A percentile compares a stretch with the other conserved stretches of the same genome.
phyloP scores from a whole-genome alignment of 1,140 invertebrate species.

The Hypothenemus hampei region DNA sequence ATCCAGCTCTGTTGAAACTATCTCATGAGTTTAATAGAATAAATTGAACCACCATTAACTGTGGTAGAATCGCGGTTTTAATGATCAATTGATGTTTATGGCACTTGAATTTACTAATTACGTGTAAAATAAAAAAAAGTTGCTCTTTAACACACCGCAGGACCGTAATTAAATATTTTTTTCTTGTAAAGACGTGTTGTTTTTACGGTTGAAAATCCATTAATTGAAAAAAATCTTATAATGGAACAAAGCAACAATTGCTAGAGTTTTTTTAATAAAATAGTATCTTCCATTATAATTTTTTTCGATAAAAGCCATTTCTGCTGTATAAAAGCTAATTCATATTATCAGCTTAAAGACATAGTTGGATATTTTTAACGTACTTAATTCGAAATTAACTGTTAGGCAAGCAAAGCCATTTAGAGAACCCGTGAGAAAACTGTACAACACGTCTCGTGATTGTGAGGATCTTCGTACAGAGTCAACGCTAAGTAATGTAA shows the following conservation, averaged over 20 bases:
- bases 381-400: slow-evolving; percentile 23
- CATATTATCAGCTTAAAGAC: not conserved
- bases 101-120: not conserved
- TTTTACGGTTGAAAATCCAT: not conserved
- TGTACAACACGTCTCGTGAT: slow-evolving; percentile 18
- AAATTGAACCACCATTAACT: not conserved
- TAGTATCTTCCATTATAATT: not conserved
- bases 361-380: slow-evolving; percentile 1
- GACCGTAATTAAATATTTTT: slow-evolving; percentile 2
- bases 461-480: slow-evolving; percentile 13
- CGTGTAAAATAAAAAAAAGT: not conserved
- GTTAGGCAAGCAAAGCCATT: slow-evolving; percentile 23
- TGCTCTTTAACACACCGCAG: not conserved
- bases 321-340: not conserved
- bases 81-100: not conserved
- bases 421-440: slow-evolving; percentile 24
- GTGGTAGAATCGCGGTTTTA: not conserved
- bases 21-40: not conserved
- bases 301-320: no score
- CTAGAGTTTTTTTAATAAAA: not conserved
- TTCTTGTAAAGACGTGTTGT: not conserved
- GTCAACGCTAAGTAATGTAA: slow-evolving; percentile 22
- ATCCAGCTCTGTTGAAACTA: not conserved
- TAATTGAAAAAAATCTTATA: not conserved
- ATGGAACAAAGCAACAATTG: not conserved